Conservation (phyloP, 2,797 vertebrate species). For the Epinephelus coioides region DNA sequence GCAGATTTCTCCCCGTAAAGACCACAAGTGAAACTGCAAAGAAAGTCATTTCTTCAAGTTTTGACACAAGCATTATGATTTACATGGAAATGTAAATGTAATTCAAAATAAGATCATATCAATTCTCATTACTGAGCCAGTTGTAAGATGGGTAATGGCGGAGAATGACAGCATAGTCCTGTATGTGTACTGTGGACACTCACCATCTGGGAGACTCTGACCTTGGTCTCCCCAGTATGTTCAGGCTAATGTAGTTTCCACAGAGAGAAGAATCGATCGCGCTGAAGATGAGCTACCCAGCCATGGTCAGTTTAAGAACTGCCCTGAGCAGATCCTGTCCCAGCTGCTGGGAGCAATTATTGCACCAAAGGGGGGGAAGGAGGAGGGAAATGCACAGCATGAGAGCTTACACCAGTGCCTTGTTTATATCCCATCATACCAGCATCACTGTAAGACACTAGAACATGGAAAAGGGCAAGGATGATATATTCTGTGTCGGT, state of each 20-base stretch:
- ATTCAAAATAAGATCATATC: neutral
- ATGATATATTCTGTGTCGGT: neutral
- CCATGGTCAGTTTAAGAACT: constrained; percentile 22
- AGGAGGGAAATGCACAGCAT: constrained; percentile 7
- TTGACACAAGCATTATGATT: neutral
- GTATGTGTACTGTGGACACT: constrained; percentile 5
- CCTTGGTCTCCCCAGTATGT: constrained; percentile 22
- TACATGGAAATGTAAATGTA: neutral
- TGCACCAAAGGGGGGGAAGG: constrained; percentile 8
- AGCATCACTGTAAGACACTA: neutral
- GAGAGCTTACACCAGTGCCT: constrained; percentile 6
- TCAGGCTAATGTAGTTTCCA: constrained; percentile 40
- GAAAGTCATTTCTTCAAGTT: neutral
- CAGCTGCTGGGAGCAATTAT: constrained; percentile 41
- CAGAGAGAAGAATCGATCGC: constrained; percentile 46
- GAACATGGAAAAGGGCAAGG: constrained; percentile 2
- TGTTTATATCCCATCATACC: constrained; percentile 24
- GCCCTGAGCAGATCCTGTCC: constrained; percentile 36
- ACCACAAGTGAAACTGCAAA: neutral
- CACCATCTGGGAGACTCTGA: constrained; percentile 31
- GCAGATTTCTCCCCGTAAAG: neutral
- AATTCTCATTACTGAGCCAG: neutral
- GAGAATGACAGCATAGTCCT: neutral
- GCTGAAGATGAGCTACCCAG: constrained; percentile 30
- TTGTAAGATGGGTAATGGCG: too few species aligned